Percentiles rank a stretch among this genome's conserved stretches.
These are phyloP conservation scores for Illadopsis cleaveri DNA, from an alignment of 2,113 vertebrate species.

Conservation along the genomic window DNA sequence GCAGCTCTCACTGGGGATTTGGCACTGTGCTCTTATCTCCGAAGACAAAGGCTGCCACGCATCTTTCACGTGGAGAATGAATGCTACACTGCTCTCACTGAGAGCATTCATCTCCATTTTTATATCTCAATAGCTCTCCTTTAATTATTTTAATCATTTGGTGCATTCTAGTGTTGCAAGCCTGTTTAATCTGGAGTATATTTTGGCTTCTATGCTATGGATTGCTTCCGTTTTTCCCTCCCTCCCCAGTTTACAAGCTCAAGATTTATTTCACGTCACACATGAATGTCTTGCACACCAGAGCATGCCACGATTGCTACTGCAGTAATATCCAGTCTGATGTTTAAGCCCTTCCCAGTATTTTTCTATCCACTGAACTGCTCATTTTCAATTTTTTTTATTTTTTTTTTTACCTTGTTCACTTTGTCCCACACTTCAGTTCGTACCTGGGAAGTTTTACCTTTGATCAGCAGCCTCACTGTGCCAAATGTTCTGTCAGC, in stretches of 20 bases:
- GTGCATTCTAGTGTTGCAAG: conserved; percentile 52
- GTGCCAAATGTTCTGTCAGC: not conserved
- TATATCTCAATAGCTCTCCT: conserved; percentile 63
- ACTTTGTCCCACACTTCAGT: not conserved
- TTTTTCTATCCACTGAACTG: not conserved
- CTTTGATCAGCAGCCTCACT: not conserved
- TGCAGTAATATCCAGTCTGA: not conserved
- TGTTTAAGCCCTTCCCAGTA: not conserved
- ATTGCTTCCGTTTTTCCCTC: not conserved
- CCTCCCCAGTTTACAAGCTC: not conserved
- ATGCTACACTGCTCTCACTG: not conserved
- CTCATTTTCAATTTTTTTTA: not conserved
- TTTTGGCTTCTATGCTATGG: not conserved
- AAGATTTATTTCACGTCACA: not conserved
- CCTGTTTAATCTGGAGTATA: conserved; percentile 47
- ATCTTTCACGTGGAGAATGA: conserved; percentile 34
- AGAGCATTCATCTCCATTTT: conserved; percentile 45
- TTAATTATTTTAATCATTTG: conserved; percentile 67
- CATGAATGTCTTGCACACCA: not conserved
- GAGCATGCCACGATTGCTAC: not conserved
- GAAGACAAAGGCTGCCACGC: not conserved
- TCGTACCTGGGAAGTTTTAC: not conserved
- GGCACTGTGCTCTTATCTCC: conserved; percentile 23
- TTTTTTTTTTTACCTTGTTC: not conserved
- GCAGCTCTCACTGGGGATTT: conserved; percentile 58